These are phyloP conservation scores for Etheostoma spectabile DNA, from an alignment of 2,113 vertebrate species.

Conservation along the genomic window DNA sequence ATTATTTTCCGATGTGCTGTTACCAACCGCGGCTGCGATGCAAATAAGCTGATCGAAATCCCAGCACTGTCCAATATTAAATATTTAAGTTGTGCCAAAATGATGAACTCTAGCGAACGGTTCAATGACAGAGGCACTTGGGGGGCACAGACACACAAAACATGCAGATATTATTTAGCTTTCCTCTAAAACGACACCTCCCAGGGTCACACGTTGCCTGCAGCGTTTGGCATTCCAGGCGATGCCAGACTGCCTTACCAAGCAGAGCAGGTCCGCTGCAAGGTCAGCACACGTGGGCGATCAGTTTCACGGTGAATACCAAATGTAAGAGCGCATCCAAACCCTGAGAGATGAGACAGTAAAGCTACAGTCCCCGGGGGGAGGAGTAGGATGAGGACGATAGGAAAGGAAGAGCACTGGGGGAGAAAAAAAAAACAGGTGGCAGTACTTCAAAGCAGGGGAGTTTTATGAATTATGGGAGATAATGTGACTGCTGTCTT, in stretches of 20 bases:
- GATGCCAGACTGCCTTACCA: slow-evolving; percentile 45
- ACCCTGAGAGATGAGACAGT: slow-evolving; percentile 72
- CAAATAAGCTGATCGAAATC: slow-evolving; percentile 60
- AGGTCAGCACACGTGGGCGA: slow-evolving; percentile 68
- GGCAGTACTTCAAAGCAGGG: slow-evolving; percentile 69
- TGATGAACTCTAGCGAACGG: slow-evolving; percentile 27
- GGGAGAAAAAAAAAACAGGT: slow-evolving; percentile 64
- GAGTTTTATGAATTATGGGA: slow-evolving; percentile 74
- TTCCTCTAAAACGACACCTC: slow-evolving; percentile 39
- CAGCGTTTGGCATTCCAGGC: slow-evolving; percentile 69
- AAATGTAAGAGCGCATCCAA: slow-evolving; percentile 53
- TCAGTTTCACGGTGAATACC: slow-evolving; percentile 74
- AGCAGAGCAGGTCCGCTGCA: slow-evolving; percentile 60
- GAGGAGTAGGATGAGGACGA: slow-evolving; percentile 44
- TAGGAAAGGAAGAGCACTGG: slow-evolving; percentile 20
- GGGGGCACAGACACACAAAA: not conserved
- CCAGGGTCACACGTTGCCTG: slow-evolving; percentile 49
- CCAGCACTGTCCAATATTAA: slow-evolving; percentile 32
- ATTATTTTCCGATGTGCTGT: slow-evolving; percentile 68
- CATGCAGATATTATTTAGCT: slow-evolving; percentile 38
- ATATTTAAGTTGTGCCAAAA: slow-evolving; percentile 34
- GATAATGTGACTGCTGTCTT: slow-evolving; percentile 65
- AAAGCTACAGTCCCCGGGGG: slow-evolving; percentile 65
- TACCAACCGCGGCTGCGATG: slow-evolving; percentile 29
- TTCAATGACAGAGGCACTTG: slow-evolving; percentile 17